A percentile compares a stretch with the other conserved stretches of the same genome.
Evolutionary conservation across 2,113 vertebrate genomes (phyloP).

Genomic region (Hyperoodon ampullatus): DNA sequence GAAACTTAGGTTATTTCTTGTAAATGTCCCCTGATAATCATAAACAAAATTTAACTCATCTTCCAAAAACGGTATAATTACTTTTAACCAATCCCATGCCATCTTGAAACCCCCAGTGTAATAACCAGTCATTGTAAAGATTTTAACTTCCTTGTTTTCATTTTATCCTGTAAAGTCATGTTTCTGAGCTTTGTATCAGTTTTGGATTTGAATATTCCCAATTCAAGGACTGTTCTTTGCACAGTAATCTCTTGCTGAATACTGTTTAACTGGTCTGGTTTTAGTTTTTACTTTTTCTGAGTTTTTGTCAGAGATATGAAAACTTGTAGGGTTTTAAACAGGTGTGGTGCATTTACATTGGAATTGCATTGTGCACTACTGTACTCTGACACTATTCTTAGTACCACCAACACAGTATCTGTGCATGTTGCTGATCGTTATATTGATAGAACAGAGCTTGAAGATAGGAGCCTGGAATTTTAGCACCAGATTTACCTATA

Average conservation of each 20-base stretch:
- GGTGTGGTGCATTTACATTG: neutral
- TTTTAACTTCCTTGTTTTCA: neutral
- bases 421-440: neutral
- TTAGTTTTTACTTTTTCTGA: neutral
- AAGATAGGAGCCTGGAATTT: neutral
- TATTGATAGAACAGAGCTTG: neutral
- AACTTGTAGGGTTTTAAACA: neutral
- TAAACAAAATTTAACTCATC: neutral
- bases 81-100: neutral
- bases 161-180: neutral
- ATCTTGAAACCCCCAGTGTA: neutral
- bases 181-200: neutral
- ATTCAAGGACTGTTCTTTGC: neutral
- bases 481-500: neutral
- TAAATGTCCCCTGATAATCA: neutral
- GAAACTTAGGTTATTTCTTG: neutral
- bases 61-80: neutral
- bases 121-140: neutral
- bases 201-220: neutral
- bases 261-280: neutral
- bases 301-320: neutral
- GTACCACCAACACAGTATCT: neutral
- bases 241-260: neutral
- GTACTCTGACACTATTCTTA: neutral
- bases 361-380: neutral